Conservation (phyloP, 2,888 invertebrate genomes). For the Scelioninae gen. 2 region DNA sequence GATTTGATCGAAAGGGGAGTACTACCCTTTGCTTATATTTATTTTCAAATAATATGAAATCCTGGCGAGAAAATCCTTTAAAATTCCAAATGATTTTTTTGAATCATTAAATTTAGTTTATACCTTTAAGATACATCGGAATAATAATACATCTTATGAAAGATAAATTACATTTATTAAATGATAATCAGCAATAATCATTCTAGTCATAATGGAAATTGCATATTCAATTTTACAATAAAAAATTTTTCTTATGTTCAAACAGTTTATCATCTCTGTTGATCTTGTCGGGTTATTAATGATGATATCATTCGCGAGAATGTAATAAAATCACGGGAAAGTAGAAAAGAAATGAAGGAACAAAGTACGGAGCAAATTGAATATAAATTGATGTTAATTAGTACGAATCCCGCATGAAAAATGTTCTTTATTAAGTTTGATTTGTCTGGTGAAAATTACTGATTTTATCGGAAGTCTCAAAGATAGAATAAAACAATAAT, state of each 20-base stretch:
- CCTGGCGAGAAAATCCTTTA: slow-evolving; percentile 6
- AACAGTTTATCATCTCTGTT: slow-evolving; percentile 6
- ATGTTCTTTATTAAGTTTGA: slow-evolving; percentile 15
- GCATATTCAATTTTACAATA: slow-evolving; percentile 9
- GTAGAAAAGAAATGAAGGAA: slow-evolving; percentile 25
- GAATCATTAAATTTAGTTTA: slow-evolving; percentile 31
- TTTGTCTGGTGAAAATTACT: slow-evolving; percentile 11
- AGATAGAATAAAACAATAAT: too few species aligned
- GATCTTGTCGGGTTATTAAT: slow-evolving; percentile 25
- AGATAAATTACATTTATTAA: slow-evolving; percentile 25
- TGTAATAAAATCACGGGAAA: background rate
- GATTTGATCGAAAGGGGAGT: too few species aligned
- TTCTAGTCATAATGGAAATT: slow-evolving; percentile 12
- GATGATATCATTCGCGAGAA: slow-evolving; percentile 25
- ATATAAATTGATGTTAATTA: slow-evolving; percentile 43
- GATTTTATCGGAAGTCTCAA: background rate
- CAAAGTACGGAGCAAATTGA: slow-evolving; percentile 36
- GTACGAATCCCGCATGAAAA: slow-evolving; percentile 10
- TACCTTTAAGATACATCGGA: too few species aligned
- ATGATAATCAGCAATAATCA: slow-evolving; percentile 32
- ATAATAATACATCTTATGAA: too few species aligned
- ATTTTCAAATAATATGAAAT: too few species aligned
- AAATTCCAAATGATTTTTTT: slow-evolving; percentile 22
- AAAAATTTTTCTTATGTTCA: slow-evolving; percentile 9
- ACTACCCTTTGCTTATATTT: too few species aligned